Evolutionary conservation across 2,888 invertebrate genomes (phyloP).

Genomic region (Polymixis lichenea): DNA sequence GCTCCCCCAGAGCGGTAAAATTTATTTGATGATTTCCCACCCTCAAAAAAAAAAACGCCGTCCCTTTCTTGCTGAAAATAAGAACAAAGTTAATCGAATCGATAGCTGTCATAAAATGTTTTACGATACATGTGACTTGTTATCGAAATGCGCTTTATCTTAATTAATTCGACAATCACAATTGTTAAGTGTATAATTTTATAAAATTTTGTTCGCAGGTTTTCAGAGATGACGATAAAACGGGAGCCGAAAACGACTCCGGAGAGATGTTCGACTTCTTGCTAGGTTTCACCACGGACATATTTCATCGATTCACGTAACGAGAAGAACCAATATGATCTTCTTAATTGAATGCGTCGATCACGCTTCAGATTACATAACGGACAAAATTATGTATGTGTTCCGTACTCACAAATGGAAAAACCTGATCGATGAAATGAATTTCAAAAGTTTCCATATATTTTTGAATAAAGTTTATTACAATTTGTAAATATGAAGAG

Average conservation of each 20-base stretch:
- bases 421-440: slow-evolving; percentile 37
- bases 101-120: slow-evolving; percentile 35
- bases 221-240: slow-evolving; percentile 68
- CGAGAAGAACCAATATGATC: slow-evolving; percentile 41
- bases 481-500: slow-evolving; percentile 53
- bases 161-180: slow-evolving; percentile 23
- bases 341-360: slow-evolving; percentile 43
- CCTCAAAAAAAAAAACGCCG: no score
- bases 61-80: slow-evolving; percentile 47
- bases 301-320: slow-evolving; percentile 84
- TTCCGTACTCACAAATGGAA: slow-evolving; percentile 26
- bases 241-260: slow-evolving; percentile 75
- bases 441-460: slow-evolving; percentile 47
- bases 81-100: slow-evolving; percentile 31
- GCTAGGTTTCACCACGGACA: slow-evolving; percentile 84
- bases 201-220: slow-evolving; percentile 71
- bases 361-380: slow-evolving; percentile 43
- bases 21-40: no score
- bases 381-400: slow-evolving; percentile 28
- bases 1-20: no score
- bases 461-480: slow-evolving; percentile 53
- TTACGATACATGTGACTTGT: slow-evolving; percentile 6
- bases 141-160: slow-evolving; percentile 15
- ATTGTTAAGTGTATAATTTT: slow-evolving; percentile 8
- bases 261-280: slow-evolving; percentile 85